phyloP scores from a whole-genome alignment of 2,797 vertebrate species.

The Nothura maculosa region DNA sequence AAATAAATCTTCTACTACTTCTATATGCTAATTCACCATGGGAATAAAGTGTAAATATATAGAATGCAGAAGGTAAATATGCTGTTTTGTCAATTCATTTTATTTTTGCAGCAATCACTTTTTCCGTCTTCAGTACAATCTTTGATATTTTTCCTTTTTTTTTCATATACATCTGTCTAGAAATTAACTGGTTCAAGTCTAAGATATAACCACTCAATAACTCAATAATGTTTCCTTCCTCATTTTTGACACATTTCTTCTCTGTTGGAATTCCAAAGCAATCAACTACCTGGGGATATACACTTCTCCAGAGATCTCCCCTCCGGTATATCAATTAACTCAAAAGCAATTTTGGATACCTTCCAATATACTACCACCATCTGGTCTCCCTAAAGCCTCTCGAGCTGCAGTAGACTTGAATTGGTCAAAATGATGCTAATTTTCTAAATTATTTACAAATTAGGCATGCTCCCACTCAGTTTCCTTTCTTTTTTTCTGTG shows the following conservation, averaged over 20 bases:
- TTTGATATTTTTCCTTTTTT: slow-evolving; percentile 36
- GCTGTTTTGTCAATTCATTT: slow-evolving; percentile 31
- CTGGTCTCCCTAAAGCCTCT: slow-evolving; percentile 77
- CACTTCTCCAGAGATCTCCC: slow-evolving; percentile 73
- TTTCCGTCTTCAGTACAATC: slow-evolving; percentile 7
- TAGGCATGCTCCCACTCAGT: slow-evolving; percentile 49
- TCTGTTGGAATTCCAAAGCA: slow-evolving; percentile 79
- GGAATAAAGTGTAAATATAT: slow-evolving; percentile 45
- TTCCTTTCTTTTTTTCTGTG: slow-evolving; percentile 46
- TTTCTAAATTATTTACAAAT: slow-evolving; percentile 81
- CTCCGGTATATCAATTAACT: slow-evolving; percentile 79
- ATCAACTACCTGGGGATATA: slow-evolving; percentile 79
- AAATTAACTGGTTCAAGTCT: slow-evolving; percentile 62
- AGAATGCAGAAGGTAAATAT: slow-evolving; percentile 35
- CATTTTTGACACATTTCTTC: slow-evolving; percentile 74
- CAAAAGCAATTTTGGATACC: slow-evolving; percentile 78
- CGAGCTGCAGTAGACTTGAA: slow-evolving; percentile 70
- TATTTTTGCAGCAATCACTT: slow-evolving; percentile 6
- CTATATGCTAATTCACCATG: background rate
- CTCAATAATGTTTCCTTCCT: slow-evolving; percentile 62
- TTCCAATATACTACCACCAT: slow-evolving; percentile 76
- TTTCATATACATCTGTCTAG: slow-evolving; percentile 22
- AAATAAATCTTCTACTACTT: slow-evolving; percentile 31
- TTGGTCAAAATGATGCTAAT: slow-evolving; percentile 78
- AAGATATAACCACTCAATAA: slow-evolving; percentile 57